Conservation (phyloP, 92 coral and sea anemone species). For the Zoanthus sansibaricus region DNA sequence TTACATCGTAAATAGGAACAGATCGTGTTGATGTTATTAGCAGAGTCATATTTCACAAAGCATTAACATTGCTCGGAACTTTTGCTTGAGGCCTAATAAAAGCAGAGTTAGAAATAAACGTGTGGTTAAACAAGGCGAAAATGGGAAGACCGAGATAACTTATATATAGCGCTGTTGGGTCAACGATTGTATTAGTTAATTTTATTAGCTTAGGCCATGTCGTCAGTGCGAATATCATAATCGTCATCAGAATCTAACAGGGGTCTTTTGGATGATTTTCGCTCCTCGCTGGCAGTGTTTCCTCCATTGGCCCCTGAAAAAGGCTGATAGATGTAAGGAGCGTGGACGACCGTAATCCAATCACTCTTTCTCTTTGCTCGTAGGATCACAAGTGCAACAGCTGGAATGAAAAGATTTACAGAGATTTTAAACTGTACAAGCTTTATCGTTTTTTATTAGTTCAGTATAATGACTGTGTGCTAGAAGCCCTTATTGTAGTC, state of each 20-base stretch:
- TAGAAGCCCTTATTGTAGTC: too few species aligned
- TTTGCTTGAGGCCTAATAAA: too few species aligned
- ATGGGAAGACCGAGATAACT: too few species aligned
- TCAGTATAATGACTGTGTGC: background rate
- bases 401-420: background rate
- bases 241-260: constrained; percentile 34
- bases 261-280: constrained; percentile 15
- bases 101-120: too few species aligned
- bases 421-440: background rate
- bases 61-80: too few species aligned
- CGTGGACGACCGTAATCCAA: constrained; percentile 27
- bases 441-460: background rate
- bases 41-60: too few species aligned
- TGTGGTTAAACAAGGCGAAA: too few species aligned
- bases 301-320: background rate
- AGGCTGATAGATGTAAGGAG: constrained; percentile 25
- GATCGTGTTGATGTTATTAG: too few species aligned
- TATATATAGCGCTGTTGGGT: too few species aligned
- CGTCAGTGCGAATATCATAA: constrained; percentile 13
- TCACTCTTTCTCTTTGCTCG: constrained; percentile 26
- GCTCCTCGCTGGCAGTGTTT: constrained; percentile 1
- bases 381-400: background rate
- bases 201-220: constrained; percentile 7
- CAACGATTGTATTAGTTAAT: too few species aligned
- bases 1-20: too few species aligned